Evolutionary conservation across 2,113 vertebrate species (phyloP).

Genomic region (Gorsachius goisagi): DNA sequence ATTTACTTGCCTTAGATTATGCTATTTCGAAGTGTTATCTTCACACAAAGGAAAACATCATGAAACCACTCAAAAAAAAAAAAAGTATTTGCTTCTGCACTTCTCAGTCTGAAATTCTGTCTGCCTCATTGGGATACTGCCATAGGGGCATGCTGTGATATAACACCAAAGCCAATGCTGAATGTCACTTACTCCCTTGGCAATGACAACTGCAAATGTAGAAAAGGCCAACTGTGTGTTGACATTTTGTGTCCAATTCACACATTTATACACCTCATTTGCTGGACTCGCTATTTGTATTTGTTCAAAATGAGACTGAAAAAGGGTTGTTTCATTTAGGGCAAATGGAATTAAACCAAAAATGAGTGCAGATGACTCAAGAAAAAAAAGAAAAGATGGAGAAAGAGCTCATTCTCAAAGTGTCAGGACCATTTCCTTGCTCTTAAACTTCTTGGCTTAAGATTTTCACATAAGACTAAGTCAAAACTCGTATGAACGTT

Average conservation of each 20-base stretch:
- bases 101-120: not conserved
- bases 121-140: not conserved
- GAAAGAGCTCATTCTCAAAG: not conserved
- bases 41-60: not conserved
- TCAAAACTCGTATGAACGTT: not conserved
- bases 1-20: not conserved
- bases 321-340: not conserved
- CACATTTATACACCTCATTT: not conserved
- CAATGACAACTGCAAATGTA: not conserved
- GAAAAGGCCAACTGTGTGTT: not conserved
- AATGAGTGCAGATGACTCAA: not conserved
- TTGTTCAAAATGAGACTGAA: not conserved
- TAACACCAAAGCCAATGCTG: not conserved
- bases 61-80: not conserved
- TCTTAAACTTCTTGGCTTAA: not conserved
- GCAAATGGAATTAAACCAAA: not conserved
- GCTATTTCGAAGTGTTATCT: not conserved
- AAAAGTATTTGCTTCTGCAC: not conserved
- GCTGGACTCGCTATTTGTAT: not conserved
- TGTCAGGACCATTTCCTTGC: not conserved
- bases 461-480: not conserved
- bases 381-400: not conserved
- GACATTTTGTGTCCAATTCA: constrained; percentile 20
- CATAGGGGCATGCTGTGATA: not conserved
- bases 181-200: not conserved